These are phyloP conservation scores for Heliconius ethilla DNA, from an alignment of 2,888 invertebrate species.

Conservation along the genomic window DNA sequence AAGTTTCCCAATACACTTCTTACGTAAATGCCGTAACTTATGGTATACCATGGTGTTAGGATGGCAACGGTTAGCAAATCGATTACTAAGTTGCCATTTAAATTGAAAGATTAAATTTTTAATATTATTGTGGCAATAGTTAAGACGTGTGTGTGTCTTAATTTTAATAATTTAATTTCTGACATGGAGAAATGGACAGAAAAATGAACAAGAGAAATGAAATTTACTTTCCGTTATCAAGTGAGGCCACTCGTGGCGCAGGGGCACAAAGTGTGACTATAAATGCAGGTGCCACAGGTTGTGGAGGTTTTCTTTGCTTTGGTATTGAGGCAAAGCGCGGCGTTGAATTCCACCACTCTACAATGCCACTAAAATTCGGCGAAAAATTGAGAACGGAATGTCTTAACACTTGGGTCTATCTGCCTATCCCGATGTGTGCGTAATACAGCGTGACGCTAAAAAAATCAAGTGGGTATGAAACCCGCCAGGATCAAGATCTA, in stretches of 20 bases:
- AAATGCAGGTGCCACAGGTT: too few relatives aligned
- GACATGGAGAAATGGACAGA: too few relatives aligned
- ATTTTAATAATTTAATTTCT: background rate
- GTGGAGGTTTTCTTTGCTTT: too few relatives aligned
- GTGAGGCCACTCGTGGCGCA: too few relatives aligned
- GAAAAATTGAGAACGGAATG: background rate
- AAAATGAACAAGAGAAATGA: too few relatives aligned
- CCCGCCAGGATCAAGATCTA: background rate
- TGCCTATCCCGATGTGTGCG: background rate
- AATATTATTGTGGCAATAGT: background rate
- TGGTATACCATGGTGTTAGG: slow-evolving; percentile 9
- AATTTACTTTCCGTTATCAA: too few relatives aligned
- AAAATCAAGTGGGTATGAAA: background rate
- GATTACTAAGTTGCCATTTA: slow-evolving; percentile 15
- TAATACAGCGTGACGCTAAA: background rate
- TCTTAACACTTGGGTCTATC: background rate
- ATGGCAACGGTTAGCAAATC: slow-evolving; percentile 14
- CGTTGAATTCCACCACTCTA: too few relatives aligned
- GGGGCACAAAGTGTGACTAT: too few relatives aligned
- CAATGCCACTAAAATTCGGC: too few relatives aligned
- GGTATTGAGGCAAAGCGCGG: too few relatives aligned
- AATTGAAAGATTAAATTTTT: slow-evolving; percentile 1
- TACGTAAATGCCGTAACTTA: slow-evolving; percentile 29
- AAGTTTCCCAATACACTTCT: slow-evolving; percentile 26
- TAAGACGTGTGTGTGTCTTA: background rate